phyloP scores from a whole-genome alignment of 1,140 invertebrate species.

The Drosophila bipectinata region DNA sequence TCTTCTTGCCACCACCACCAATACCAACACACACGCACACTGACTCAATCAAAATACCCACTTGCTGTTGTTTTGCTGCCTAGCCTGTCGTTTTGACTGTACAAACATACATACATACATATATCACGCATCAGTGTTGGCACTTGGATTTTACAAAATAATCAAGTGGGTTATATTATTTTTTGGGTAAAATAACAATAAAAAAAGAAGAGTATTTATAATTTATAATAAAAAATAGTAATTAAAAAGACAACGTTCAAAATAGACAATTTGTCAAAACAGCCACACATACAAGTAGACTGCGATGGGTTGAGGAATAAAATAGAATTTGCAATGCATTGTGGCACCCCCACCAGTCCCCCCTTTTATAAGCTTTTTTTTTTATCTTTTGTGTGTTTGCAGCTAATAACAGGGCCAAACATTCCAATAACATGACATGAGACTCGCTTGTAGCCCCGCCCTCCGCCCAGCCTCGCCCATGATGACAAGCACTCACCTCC shows the following conservation, averaged over 20 bases:
- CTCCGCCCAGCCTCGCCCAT: slow-evolving; percentile 41
- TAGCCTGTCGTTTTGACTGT: slow-evolving; percentile 65
- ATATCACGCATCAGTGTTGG: slow-evolving; percentile 18
- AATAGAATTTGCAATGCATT: slow-evolving; percentile 62
- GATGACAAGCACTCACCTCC: slow-evolving; percentile 87
- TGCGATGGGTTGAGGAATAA: slow-evolving; percentile 43
- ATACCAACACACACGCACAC: slow-evolving; percentile 42
- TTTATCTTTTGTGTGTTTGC: slow-evolving; percentile 34
- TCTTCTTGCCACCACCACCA: slow-evolving; percentile 76
- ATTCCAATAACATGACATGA: slow-evolving; percentile 75
- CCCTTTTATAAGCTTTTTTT: slow-evolving; percentile 3
- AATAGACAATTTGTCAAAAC: neutral
- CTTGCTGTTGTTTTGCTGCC: slow-evolving; percentile 66
- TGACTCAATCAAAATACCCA: slow-evolving; percentile 59
- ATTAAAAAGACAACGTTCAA: neutral
- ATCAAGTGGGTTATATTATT: neutral
- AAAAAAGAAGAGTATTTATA: neutral
- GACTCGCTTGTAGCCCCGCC: slow-evolving; percentile 16
- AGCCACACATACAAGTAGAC: slow-evolving; percentile 2
- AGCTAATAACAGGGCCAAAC: slow-evolving; percentile 55
- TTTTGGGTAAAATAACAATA: no score
- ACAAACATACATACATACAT: slow-evolving; percentile 50
- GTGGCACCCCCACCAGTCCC: slow-evolving; percentile 23
- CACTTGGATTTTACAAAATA: slow-evolving; percentile 6
- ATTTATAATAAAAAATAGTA: neutral